These are phyloP conservation scores for Anagrus nilaparvatae DNA, from an alignment of 1,140 invertebrate genomes.

Conservation along the genomic window DNA sequence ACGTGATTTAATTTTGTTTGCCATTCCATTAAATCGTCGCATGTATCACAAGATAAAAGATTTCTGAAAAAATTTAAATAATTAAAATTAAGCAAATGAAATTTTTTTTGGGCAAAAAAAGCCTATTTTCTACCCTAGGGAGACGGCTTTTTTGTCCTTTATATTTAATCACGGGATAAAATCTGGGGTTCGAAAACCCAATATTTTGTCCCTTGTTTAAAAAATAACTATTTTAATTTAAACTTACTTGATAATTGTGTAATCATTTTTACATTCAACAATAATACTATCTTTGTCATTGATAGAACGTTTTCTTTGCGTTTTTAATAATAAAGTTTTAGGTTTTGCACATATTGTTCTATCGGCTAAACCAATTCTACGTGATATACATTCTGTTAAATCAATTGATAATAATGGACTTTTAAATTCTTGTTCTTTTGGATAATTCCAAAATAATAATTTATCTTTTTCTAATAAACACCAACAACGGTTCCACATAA, in stretches of 20 bases:
- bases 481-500: slow-evolving; percentile 36
- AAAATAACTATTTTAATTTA: not conserved
- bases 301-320: slow-evolving; percentile 14
- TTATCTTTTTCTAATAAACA: slow-evolving; percentile 28
- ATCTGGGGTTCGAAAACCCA: too few relatives aligned
- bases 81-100: slow-evolving; percentile 7
- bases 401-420: slow-evolving; percentile 29
- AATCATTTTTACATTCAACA: slow-evolving; percentile 14
- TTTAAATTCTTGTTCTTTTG: slow-evolving; percentile 28
- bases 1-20: slow-evolving; percentile 33
- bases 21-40: slow-evolving; percentile 33
- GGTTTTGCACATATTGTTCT: slow-evolving; percentile 33
- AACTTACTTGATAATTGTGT: slow-evolving; percentile 21
- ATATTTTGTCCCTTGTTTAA: too few relatives aligned
- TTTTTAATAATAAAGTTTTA: slow-evolving; percentile 33
- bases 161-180: too few relatives aligned
- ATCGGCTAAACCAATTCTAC: slow-evolving; percentile 21
- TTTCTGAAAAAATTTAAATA: slow-evolving; percentile 18
- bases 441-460: slow-evolving; percentile 40
- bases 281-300: slow-evolving; percentile 18
- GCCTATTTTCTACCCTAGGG: too few relatives aligned
- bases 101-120: not conserved
- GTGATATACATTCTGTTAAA: slow-evolving; percentile 25
- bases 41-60: slow-evolving; percentile 30
- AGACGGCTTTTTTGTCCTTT: too few relatives aligned